phyloP scores from a whole-genome alignment of 2,888 invertebrate species.

The Hedya salicella region DNA sequence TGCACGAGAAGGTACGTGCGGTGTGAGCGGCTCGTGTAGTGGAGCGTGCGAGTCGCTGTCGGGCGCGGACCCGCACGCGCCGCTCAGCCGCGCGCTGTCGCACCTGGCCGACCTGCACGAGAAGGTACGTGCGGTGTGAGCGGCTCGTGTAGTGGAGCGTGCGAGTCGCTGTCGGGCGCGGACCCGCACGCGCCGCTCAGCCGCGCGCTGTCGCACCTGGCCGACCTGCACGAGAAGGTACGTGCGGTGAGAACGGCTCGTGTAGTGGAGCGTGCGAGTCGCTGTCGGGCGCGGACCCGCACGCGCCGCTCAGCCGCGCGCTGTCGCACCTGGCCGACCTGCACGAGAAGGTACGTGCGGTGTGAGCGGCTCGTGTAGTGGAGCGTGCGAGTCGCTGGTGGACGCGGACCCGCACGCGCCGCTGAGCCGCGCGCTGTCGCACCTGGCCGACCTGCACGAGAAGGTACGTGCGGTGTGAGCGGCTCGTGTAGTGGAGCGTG shows the following conservation, averaged over 20 bases:
- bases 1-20: slow-evolving; percentile 94
- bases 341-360: slow-evolving; percentile 89
- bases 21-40: slow-evolving; percentile 72
- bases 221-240: slow-evolving; percentile 66
- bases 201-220: slow-evolving; percentile 90
- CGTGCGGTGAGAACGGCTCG: too few relatives aligned
- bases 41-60: too few relatives aligned
- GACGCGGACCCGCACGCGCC: slow-evolving; percentile 94
- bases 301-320: slow-evolving; percentile 94
- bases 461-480: too few relatives aligned
- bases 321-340: slow-evolving; percentile 95
- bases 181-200: slow-evolving; percentile 97
- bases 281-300: slow-evolving; percentile 92
- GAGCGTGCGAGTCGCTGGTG: slow-evolving; percentile 94
- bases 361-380: too few relatives aligned
- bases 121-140: slow-evolving; percentile 76
- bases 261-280: slow-evolving; percentile 63
- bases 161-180: slow-evolving; percentile 95
- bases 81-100: slow-evolving; percentile 87
- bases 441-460: slow-evolving; percentile 93
- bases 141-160: too few relatives aligned
- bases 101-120: slow-evolving; percentile 90
- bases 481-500: too few relatives aligned
- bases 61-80: slow-evolving; percentile 93
- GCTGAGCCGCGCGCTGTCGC: slow-evolving; percentile 90